Percentiles rank a stretch among this genome's conserved stretches.
These are phyloP conservation scores for Limenitis camilla DNA, from an alignment of 2,888 invertebrate species.

Conservation along the genomic window DNA sequence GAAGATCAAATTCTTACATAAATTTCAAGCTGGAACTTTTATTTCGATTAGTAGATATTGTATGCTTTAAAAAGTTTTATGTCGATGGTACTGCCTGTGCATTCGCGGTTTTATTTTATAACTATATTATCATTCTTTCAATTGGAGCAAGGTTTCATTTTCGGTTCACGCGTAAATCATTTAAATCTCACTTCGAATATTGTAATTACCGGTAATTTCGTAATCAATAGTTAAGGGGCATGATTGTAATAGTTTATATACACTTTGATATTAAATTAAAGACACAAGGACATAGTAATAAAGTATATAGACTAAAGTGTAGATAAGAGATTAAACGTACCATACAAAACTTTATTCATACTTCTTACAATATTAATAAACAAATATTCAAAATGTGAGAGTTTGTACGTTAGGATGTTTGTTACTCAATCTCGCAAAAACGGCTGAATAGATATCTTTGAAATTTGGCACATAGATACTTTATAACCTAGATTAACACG, in stretches of 20 bases:
- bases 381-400: too few relatives aligned
- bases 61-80: too few relatives aligned
- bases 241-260: slow-evolving; percentile 1
- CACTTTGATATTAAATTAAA: background rate
- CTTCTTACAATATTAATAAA: background rate
- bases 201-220: slow-evolving; percentile 19
- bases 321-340: background rate
- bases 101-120: slow-evolving; percentile 20
- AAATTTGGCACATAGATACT: too few relatives aligned
- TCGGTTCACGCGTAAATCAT: slow-evolving; percentile 29
- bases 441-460: too few relatives aligned
- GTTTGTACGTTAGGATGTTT: too few relatives aligned
- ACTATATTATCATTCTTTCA: slow-evolving; percentile 26
- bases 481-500: too few relatives aligned
- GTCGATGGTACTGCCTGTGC: background rate
- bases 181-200: slow-evolving; percentile 19
- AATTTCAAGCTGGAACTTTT: too few relatives aligned
- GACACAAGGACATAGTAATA: background rate
- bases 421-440: too few relatives aligned
- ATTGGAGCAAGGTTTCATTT: slow-evolving; percentile 39
- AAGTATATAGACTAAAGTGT: background rate
- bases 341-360: background rate
- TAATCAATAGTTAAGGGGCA: slow-evolving; percentile 1
- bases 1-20: too few relatives aligned
- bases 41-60: too few relatives aligned